Percentiles rank a stretch among this genome's conserved stretches.
These are phyloP conservation scores for Odocoileus virginianus DNA, from an alignment of 2,113 vertebrate species.

Conservation along the genomic window DNA sequence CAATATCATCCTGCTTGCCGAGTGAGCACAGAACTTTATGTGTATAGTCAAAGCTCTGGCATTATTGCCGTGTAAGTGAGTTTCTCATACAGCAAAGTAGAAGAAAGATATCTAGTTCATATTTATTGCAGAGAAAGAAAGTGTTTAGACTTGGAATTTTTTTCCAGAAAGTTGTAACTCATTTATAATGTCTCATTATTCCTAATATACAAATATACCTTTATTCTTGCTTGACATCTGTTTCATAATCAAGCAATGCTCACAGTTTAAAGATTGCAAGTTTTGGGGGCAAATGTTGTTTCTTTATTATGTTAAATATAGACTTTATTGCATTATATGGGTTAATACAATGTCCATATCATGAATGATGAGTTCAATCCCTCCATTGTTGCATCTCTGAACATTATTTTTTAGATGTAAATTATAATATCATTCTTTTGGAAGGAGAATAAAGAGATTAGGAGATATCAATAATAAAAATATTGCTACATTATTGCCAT, in stretches of 20 bases:
- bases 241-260: background rate
- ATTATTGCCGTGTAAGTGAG: background rate
- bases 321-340: background rate
- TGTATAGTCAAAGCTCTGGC: background rate
- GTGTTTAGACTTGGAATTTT: background rate
- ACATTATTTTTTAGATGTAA: background rate
- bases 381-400: background rate
- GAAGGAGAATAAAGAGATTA: background rate
- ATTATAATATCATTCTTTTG: background rate
- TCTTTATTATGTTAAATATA: background rate
- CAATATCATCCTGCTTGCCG: background rate
- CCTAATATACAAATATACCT: background rate
- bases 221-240: background rate
- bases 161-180: background rate
- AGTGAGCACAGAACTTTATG: background rate
- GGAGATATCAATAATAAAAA: background rate
- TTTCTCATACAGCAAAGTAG: background rate
- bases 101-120: background rate
- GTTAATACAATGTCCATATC: background rate
- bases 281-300: background rate
- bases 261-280: background rate
- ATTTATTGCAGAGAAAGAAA: background rate
- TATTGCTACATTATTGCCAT: background rate
- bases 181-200: background rate
- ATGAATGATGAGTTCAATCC: background rate